Evolutionary conservation across 2,113 vertebrate species (phyloP), one percentile per base, ranked within the genome.

Genomic region (Phaetusa simplex): DNA sequence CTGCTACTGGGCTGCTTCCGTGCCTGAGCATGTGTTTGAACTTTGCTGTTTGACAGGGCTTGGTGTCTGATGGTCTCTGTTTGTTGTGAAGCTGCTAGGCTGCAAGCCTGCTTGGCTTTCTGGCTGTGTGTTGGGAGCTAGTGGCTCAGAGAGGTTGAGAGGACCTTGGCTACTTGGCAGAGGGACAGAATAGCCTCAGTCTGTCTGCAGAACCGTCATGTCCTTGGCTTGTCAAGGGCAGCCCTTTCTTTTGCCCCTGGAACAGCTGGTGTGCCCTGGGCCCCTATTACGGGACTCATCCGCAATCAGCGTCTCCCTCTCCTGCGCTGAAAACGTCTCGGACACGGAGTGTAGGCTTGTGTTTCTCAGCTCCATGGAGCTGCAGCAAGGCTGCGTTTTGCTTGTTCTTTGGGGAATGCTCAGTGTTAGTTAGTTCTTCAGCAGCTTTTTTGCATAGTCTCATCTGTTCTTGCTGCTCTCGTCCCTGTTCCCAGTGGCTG

Each of bases 211-310:
- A 82, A 82, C 70, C 0, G 2, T 71, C 17, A 47, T 26, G 96
- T 94, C 96, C 93, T 97, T 97, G 91, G 79, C 56, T 95, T 73
- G 61, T 97, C 95, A 97, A 97, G 95, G 96, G 49, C 97, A 97
- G 72, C 80, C 42, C 45, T 91, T 95, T 78, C 70, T 90, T 87
- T 90, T 93, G 78, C 96, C 95, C 82, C 92, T 96, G 96, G 52
- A 97, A 97, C 97, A 98, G 95, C 96, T 97, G 96, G 93, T 81
- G 61, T 12, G 94, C 95, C 91, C 70, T 88, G 74, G 91, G 96
- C 92, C 79, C 47, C 77, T 86, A 40, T 95, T 92, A 71, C 0
- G 4, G 89, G 96, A 89, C 70, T 89, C 95, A 95, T 91, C 79
- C 0, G 13, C 95, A 95, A 56, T 71, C 91, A 79, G 43, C 0